phyloP scores from a whole-genome alignment of 2,888 invertebrate species.

The Lasioglossum oenotherae region DNA sequence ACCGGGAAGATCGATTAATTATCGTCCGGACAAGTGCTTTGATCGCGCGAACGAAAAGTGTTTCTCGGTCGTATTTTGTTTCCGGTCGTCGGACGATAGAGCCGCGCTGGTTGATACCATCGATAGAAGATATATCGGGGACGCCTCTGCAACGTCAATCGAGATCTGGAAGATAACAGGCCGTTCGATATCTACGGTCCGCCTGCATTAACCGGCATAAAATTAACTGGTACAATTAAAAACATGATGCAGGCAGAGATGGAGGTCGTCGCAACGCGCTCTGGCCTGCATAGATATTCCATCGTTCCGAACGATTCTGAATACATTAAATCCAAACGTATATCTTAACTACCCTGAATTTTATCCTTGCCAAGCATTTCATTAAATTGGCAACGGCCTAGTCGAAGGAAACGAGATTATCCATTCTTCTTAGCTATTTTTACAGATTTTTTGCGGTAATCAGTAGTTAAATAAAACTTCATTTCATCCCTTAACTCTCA shows the following conservation, averaged over 20 bases:
- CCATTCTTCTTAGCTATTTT: background rate
- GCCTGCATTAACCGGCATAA: conserved; percentile 53
- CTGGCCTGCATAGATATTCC: background rate
- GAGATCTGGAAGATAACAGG: conserved; percentile 59
- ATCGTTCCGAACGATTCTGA: background rate
- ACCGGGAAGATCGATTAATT: conserved; percentile 57
- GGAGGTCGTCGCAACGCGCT: conserved; percentile 6
- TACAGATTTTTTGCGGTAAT: too few species aligned
- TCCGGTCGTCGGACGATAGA: conserved; percentile 54
- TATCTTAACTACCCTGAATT: background rate
- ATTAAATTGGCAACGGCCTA: background rate
- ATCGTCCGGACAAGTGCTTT: conserved; percentile 47
- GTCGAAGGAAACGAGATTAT: background rate
- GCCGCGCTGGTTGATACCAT: conserved; percentile 51
- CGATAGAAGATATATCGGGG: conserved; percentile 71
- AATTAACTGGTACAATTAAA: conserved; percentile 54
- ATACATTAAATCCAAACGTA: background rate
- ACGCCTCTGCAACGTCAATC: conserved; percentile 71
- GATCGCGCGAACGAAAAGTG: conserved; percentile 44
- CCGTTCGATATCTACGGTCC: conserved; percentile 63
- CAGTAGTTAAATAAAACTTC: too few species aligned
- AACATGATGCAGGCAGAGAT: conserved; percentile 21
- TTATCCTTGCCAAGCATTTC: background rate
- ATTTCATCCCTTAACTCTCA: too few species aligned
- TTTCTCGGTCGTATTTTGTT: conserved; percentile 53